Evolutionary conservation across 2,888 invertebrate genomes (phyloP).

Genomic region (Phoronis australis): DNA sequence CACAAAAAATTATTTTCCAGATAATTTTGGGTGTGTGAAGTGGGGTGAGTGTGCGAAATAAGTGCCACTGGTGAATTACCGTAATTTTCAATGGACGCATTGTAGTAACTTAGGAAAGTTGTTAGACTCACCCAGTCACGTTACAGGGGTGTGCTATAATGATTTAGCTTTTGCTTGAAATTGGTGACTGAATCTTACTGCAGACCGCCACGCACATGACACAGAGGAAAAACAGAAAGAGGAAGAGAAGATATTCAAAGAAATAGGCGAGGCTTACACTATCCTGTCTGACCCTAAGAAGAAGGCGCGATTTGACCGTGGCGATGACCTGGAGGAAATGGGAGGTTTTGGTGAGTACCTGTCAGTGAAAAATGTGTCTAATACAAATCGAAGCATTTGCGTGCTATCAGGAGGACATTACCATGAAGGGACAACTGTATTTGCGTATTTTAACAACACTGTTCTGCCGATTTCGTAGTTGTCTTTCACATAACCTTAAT

Average conservation of each 20-base stretch:
- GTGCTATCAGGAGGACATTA: no score
- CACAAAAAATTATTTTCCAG: no score
- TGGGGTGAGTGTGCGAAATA: no score
- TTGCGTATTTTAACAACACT: not conserved
- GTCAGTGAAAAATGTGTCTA: no score
- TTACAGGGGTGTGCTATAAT: not conserved
- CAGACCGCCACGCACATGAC: slow-evolving; percentile 85
- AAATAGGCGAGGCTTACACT: slow-evolving; percentile 92
- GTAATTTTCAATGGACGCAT: no score
- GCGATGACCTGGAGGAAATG: slow-evolving; percentile 72
- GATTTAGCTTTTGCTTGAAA: not conserved
- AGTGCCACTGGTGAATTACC: no score
- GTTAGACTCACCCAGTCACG: not conserved
- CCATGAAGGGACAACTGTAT: no score
- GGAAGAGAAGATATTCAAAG: slow-evolving; percentile 91
- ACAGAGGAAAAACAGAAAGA: slow-evolving; percentile 78
- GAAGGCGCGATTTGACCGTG: slow-evolving; percentile 82
- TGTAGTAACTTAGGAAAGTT: no score
- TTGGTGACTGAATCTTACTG: slow-evolving; percentile 3
- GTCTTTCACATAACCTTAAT: not conserved
- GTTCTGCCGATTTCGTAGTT: not conserved
- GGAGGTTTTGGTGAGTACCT: no score
- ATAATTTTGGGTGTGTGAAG: no score
- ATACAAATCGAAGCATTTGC: no score
- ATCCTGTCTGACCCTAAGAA: slow-evolving; percentile 87